A percentile compares a stretch with the other conserved stretches of the same genome.
phyloP scores from a whole-genome alignment of 1,140 invertebrate species.

The Tetramorium parvispinum region DNA sequence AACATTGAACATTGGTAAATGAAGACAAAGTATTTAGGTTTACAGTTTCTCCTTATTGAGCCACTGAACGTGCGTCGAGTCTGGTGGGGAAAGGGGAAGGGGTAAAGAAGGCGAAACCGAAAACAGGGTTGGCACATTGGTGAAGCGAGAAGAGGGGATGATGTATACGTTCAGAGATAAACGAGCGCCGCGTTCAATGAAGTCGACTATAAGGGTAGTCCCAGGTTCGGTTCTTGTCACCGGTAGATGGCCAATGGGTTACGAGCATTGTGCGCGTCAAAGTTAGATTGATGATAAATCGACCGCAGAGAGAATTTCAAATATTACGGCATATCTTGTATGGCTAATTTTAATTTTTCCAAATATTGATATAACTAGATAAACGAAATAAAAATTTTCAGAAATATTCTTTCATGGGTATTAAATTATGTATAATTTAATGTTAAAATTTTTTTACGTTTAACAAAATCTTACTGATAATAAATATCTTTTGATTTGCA shows the following conservation, averaged over 20 bases:
- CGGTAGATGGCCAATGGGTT: slow-evolving; percentile 39
- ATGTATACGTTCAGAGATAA: slow-evolving; percentile 77
- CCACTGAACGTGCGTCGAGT: slow-evolving; percentile 46
- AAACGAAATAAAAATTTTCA: background rate
- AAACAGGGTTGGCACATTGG: slow-evolving; percentile 68
- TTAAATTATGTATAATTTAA: background rate
- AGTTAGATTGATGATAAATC: slow-evolving; percentile 50
- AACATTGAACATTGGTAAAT: slow-evolving; percentile 68
- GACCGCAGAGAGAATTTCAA: slow-evolving; percentile 64
- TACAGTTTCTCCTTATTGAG: slow-evolving; percentile 47
- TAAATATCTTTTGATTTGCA: slow-evolving; percentile 6
- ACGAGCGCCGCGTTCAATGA: slow-evolving; percentile 78
- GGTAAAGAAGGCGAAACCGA: slow-evolving; percentile 52
- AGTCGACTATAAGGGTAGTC: slow-evolving; percentile 77
- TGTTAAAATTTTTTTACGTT: background rate
- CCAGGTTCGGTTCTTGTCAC: slow-evolving; percentile 64
- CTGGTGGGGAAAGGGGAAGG: slow-evolving; percentile 5
- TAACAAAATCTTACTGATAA: background rate
- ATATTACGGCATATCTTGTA: slow-evolving; percentile 65
- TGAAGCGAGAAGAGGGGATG: slow-evolving; percentile 70
- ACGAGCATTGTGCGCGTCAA: slow-evolving; percentile 31
- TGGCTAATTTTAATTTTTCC: background rate
- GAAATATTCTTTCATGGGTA: background rate
- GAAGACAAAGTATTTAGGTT: slow-evolving; percentile 69
- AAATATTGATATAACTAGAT: background rate